Evolutionary conservation across 2,888 invertebrate species (phyloP), one percentile per base, ranked within the genome.

Genomic region (Thymelicus lineola): DNA sequence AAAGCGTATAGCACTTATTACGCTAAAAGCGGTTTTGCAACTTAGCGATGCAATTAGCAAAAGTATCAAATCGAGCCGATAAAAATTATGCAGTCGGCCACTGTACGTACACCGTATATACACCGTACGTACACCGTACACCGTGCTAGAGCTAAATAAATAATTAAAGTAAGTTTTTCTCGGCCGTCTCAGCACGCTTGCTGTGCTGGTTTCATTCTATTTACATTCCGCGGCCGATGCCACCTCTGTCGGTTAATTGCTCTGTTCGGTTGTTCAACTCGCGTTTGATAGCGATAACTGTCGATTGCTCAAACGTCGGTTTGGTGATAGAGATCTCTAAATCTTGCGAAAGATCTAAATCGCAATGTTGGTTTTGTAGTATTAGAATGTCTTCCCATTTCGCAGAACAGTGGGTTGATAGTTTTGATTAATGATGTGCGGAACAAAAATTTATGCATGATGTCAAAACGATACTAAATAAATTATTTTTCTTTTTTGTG

Each of bases 181-280:
- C 73, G 70, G 58, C 71, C 50, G 76, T 73, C 79, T 74, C 80
- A 75, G 75, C 79, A 78, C 76, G 79, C 78, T 79, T 78, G 79
- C 75, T 79, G 77, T 74, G 76, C 82, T 83, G 82, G 79, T 85
- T 83, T 83, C 80, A 82, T 86, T 87, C 86, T 88, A 87, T 88
- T 89, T 88, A 88, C 88, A 86, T 84, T 84, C 85, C 82, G 76
- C 74, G 76, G 73, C 75, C 78, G 72, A 78, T 62, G 59, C 53
- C 82, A 79, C 84, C 62, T 62, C 62, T 48, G 68, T 3, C 57
- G 68, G 68, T 68, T 62, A 57, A 55, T 60, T 65, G n/a, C 57
- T 50, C 63, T 62, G 48, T 64, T 78, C 78, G 78, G 76, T 75
- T 67, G 62, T 46, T 48, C 62, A 62, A 62, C 62, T n/a, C 46